A percentile compares a stretch with the other conserved stretches of the same genome.
Evolutionary conservation across 2,888 invertebrate genomes (phyloP).

Genomic region (Rotaria sp.): DNA sequence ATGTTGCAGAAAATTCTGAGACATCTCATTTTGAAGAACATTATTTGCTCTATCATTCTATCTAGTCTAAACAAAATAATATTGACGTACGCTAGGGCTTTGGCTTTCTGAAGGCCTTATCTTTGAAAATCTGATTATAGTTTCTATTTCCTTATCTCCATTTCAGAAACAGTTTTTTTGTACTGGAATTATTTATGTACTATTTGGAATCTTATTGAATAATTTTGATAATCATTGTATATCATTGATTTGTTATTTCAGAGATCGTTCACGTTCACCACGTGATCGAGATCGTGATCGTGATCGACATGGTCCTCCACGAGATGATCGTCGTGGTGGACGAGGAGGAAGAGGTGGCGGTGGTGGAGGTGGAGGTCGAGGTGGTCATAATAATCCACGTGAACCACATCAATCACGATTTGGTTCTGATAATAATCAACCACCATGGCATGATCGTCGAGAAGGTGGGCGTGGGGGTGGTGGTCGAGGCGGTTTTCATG

Average conservation of each 20-base stretch:
- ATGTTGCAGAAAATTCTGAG: too few relatives aligned
- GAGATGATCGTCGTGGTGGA: not conserved
- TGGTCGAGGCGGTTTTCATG: not conserved
- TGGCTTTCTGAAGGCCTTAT: too few relatives aligned
- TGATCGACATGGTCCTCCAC: not conserved
- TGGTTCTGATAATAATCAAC: not conserved
- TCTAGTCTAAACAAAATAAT: too few relatives aligned
- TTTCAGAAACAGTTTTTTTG: too few relatives aligned
- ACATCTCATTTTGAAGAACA: too few relatives aligned
- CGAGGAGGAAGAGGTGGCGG: not conserved
- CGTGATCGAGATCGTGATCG: not conserved
- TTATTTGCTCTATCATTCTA: too few relatives aligned
- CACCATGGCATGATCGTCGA: not conserved
- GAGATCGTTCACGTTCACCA: slow-evolving; percentile 16
- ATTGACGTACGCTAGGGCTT: too few relatives aligned
- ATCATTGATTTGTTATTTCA: not conserved
- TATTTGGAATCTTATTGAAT: too few relatives aligned
- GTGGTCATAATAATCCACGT: not conserved
- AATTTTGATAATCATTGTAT: too few relatives aligned
- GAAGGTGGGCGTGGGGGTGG: not conserved
- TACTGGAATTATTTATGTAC: too few relatives aligned
- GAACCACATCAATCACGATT: not conserved
- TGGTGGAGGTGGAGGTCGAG: not conserved
- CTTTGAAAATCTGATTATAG: too few relatives aligned
- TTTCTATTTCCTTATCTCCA: too few relatives aligned